Evolutionary conservation across 2,113 vertebrate species (phyloP), one percentile per base, ranked within the genome.

Genomic region (Falco punctatus): DNA sequence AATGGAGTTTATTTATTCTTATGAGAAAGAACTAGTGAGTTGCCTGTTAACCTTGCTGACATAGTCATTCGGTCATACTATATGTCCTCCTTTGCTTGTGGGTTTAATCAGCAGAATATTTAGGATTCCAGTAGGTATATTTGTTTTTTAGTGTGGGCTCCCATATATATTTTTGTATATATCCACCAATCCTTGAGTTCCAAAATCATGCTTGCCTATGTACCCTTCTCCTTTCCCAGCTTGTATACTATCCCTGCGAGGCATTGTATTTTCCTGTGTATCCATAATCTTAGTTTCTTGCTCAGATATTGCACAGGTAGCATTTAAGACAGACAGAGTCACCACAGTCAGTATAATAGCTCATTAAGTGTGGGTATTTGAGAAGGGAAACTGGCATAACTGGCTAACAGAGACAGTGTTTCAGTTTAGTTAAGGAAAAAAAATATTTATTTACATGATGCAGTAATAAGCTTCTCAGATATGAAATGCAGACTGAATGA

Each of bases 251-350:
- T 46, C 14, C 55, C 67, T 51, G 17, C 24, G 61, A 57, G 15
- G 8, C 6, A 22, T 24, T 51, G 10, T 17, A 8, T 20, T 19
- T 5, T 35, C 40, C 18, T 0, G 0, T 35, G 21, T 16, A 15
- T 30, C 15, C 11, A 26, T 3, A 19, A 13, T 11, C 27, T n/a
- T 27, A 26, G 15, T 26, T 70, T 87, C 59, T 52, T 46, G 51
- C 35, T 86, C 33, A 35, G 24, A 3, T 70, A 20, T 58, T 62
- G 27, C 33, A 9, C 23, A 85, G 23, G 8, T 16, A 77, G 1
- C 30, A 18, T 49, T 89, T 69, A 49, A 77, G 54, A n/a, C 24
- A 35, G 58, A 20, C n/a, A 30, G 40, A 38, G 28, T 28, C 32
- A 28, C 18, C 38, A 24, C 7, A 51, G 10, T 23, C 58, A 57